phyloP scores from a whole-genome alignment of 1,140 invertebrate genomes.

The Drosophila kohkoa region DNA sequence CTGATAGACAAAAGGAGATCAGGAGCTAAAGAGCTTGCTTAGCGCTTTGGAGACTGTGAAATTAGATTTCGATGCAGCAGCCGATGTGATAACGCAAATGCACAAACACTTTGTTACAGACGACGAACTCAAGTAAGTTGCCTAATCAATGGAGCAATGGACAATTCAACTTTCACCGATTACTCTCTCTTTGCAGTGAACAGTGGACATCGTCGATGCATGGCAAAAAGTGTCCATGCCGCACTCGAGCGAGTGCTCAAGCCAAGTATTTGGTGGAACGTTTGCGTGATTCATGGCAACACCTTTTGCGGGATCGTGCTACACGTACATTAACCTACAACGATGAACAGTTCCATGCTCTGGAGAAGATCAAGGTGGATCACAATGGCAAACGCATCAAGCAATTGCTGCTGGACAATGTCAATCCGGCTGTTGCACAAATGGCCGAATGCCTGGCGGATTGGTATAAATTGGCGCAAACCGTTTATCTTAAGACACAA shows the following conservation, averaged over 20 bases:
- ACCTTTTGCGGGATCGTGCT: constrained; percentile 93
- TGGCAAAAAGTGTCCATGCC: constrained; percentile 88
- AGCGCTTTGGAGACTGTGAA: constrained; percentile 64
- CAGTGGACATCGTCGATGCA: constrained; percentile 91
- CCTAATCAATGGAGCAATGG: background rate
- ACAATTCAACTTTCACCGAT: background rate
- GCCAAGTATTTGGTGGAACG: constrained; percentile 91
- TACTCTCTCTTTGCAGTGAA: constrained; percentile 65
- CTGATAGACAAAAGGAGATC: constrained; percentile 67
- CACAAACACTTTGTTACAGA: constrained; percentile 80
- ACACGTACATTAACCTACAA: constrained; percentile 94
- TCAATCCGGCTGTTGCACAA: constrained; percentile 88
- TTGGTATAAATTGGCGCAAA: constrained; percentile 93
- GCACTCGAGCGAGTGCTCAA: constrained; percentile 88
- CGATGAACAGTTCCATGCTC: constrained; percentile 96
- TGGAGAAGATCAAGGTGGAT: constrained; percentile 91
- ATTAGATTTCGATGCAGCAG: constrained; percentile 73
- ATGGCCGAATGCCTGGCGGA: constrained; percentile 91
- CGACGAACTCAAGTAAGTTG: constrained; percentile 70
- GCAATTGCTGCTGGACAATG: constrained; percentile 88
- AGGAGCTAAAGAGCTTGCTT: constrained; percentile 64
- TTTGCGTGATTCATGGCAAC: constrained; percentile 95
- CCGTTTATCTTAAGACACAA: constrained; percentile 89
- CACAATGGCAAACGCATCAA: constrained; percentile 90
- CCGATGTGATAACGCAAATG: constrained; percentile 80